Base-by-base conservation (phyloP, 1,140 invertebrate species). In the Temnothorax nylanderi region DNA sequence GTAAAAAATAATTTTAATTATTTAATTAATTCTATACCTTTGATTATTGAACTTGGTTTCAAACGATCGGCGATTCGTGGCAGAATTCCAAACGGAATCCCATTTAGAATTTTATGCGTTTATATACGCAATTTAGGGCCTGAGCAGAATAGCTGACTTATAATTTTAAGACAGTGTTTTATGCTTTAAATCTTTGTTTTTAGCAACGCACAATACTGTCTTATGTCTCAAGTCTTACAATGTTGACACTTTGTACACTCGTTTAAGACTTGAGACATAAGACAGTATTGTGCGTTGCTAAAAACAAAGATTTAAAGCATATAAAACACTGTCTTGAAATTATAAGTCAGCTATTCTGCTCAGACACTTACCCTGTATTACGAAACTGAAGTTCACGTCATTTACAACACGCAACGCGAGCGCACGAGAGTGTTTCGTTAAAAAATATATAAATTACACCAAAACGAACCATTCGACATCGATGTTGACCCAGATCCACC, bases 401-500 rank as follows among this genome's bases (percentile, higher is more conserved):
- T 16, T 47, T n/a, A 41, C 21, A 76, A 67, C 60, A 44, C 21
- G 44, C 74, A 18, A 10, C 7, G 2, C 10, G 16, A 18, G 16
- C 44, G 18, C 65, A 37, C 10, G n/a, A 3, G 16, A 72, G 8
- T 44, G 16, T 4, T 54, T 26, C 54, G 54, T 80, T 67, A 16
- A 56, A 56, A 47, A 80, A 81, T 69, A 34, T 47, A 78, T 34
- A 18, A 49, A 37, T 56, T 51, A 54, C 16, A 2, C 13, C 13
- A 44, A 56, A 74, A 56, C 47, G 13, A 41, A 69, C 21, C 1
- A 26, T 26, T 26, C 32, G n/a, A 67, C 49, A 47, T 80, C 64
- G 77, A 81, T 71, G 10, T 54, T 54, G 47, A 81, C 77, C 64
- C 21, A 81, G 16, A 71, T 81, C 7, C 32, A 56, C 16, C 34